These are phyloP conservation scores for Xiphophorus hellerii DNA, from an alignment of 2,113 vertebrate species.

Conservation along the genomic window DNA sequence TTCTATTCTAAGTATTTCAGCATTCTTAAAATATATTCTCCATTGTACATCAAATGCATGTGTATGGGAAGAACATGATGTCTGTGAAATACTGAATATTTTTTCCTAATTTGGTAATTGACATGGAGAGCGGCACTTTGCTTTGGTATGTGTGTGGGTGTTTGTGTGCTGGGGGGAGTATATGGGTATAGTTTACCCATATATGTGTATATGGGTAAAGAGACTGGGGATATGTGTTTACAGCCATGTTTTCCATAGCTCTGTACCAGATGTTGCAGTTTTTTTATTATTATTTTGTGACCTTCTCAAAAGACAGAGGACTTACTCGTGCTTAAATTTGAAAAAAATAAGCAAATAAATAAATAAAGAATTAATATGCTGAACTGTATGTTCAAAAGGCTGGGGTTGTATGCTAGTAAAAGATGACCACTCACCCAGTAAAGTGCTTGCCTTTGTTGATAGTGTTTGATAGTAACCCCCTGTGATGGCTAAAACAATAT, in stretches of 20 bases:
- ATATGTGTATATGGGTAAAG: not conserved
- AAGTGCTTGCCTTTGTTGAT: conserved; percentile 29
- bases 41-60: not conserved
- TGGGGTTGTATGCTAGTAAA: conserved; percentile 8
- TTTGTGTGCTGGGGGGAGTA: conserved; percentile 2
- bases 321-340: not conserved
- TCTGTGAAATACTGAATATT: conserved; percentile 62
- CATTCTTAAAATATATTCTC: not conserved
- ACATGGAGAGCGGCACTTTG: conserved; percentile 25
- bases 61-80: conserved; percentile 37
- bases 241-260: not conserved
- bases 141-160: not conserved
- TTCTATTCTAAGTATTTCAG: not conserved
- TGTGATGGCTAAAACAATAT: conserved; percentile 42
- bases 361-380: not conserved
- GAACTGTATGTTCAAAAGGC: conserved; percentile 7
- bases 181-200: not conserved
- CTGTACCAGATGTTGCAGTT: not conserved
- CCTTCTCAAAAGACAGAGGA: not conserved
- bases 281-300: not conserved
- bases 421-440: conserved; percentile 9
- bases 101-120: conserved; percentile 72
- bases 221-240: not conserved
- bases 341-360: not conserved
- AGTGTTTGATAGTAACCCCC: conserved; percentile 36